Conservation (phyloP, 2,888 invertebrate genomes). For the Hypolimnas misippus region DNA sequence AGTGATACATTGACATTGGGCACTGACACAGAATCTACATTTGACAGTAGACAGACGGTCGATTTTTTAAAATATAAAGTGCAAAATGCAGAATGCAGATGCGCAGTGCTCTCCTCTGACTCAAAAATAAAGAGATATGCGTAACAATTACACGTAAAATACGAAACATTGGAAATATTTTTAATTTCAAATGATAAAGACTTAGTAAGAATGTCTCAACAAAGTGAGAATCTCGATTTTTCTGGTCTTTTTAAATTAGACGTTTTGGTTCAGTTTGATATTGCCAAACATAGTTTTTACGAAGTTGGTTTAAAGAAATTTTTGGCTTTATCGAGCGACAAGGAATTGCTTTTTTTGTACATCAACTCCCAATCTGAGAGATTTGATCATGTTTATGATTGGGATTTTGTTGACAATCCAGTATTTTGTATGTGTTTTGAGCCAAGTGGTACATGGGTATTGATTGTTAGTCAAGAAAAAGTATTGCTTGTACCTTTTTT, state of each 20-base stretch:
- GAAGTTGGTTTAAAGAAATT: conserved; percentile 78
- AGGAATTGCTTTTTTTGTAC: conserved; percentile 71
- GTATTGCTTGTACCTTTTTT: conserved; percentile 78
- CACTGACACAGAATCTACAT: no score
- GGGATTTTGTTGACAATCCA: conserved; percentile 78
- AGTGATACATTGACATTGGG: no score
- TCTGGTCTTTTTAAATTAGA: conserved; percentile 78
- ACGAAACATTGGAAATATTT: not conserved
- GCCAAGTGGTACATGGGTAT: conserved; percentile 90
- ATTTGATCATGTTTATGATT: conserved; percentile 70
- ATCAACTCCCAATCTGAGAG: conserved; percentile 69
- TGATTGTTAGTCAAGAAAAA: conserved; percentile 84
- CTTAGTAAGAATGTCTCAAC: conserved; percentile 60
- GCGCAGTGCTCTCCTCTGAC: conserved; percentile 1
- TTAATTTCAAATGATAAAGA: not conserved
- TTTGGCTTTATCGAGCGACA: conserved; percentile 72
- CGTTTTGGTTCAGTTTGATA: conserved; percentile 71
- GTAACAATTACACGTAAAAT: not conserved
- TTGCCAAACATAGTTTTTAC: conserved; percentile 70
- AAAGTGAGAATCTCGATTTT: conserved; percentile 70
- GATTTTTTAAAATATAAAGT: not conserved
- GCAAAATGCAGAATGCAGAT: conserved; percentile 10
- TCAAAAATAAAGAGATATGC: conserved; percentile 6
- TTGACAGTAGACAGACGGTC: conserved; percentile 1
- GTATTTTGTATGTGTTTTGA: conserved; percentile 92